A percentile compares a stretch with the other conserved stretches of the same genome.
These are phyloP conservation scores for Cololabis saira DNA, from an alignment of 2,113 vertebrate species.

Conservation along the genomic window DNA sequence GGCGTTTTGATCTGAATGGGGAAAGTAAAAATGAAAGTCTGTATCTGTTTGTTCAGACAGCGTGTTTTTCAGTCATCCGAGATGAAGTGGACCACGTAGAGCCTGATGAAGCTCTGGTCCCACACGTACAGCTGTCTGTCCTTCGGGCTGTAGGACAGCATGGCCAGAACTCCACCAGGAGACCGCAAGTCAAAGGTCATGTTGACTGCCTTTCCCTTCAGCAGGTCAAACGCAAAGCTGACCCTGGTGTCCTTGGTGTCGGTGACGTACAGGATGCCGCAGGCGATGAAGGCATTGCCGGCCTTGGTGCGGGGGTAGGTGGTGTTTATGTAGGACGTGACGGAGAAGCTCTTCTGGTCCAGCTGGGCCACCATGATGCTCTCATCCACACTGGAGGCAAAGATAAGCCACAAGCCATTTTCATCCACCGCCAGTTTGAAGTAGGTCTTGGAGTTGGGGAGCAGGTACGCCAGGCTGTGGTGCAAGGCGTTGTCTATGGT, in stretches of 20 bases:
- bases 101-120: slow-evolving; percentile 88
- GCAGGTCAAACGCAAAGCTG: slow-evolving; percentile 90
- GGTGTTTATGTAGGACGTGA: slow-evolving; percentile 85
- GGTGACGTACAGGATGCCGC: slow-evolving; percentile 90
- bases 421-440: slow-evolving; percentile 94
- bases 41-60: neutral
- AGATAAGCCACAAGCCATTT: slow-evolving; percentile 93
- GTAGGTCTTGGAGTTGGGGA: slow-evolving; percentile 94
- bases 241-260: slow-evolving; percentile 90
- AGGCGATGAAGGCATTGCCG: slow-evolving; percentile 92
- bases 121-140: slow-evolving; percentile 89
- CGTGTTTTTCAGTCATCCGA: slow-evolving; percentile 63
- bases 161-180: slow-evolving; percentile 88
- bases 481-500: slow-evolving; percentile 86
- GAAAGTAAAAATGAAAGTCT: slow-evolving; percentile 2
- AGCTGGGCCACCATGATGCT: slow-evolving; percentile 90
- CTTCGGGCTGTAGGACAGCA: slow-evolving; percentile 91
- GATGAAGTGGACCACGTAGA: slow-evolving; percentile 86
- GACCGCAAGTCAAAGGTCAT: slow-evolving; percentile 88
- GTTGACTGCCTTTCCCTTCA: slow-evolving; percentile 86
- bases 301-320: slow-evolving; percentile 93
- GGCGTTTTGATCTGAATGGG: neutral
- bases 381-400: slow-evolving; percentile 87
- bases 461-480: slow-evolving; percentile 89
- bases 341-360: slow-evolving; percentile 87